Evolutionary conservation across 2,888 invertebrate species (phyloP).

Genomic region (Netelia fuscicornis): DNA sequence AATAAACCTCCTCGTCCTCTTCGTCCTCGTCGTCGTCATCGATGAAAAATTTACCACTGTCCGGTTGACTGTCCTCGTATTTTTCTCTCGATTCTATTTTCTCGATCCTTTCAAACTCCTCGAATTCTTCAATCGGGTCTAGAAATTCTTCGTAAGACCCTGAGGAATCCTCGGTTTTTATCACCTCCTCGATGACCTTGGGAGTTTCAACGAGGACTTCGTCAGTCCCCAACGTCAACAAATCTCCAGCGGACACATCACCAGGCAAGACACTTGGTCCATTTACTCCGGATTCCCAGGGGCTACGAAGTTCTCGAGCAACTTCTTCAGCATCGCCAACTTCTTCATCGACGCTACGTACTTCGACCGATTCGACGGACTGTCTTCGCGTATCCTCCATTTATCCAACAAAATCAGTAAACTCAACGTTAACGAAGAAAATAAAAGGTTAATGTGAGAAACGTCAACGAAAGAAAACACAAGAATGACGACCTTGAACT

Average conservation of each 20-base stretch:
- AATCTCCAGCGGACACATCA: not conserved
- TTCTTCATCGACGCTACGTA: not conserved
- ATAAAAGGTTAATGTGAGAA: conserved; percentile 7
- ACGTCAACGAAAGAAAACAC: conserved; percentile 1
- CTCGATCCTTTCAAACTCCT: conserved; percentile 20
- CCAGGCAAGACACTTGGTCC: not conserved
- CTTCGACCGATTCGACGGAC: conserved; percentile 22
- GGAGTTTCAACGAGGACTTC: not conserved
- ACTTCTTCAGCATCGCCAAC: not conserved
- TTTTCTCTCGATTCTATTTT: conserved; percentile 21
- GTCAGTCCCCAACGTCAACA: not conserved
- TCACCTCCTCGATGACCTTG: not conserved
- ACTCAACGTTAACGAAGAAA: not conserved
- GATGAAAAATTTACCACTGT: conserved; percentile 12
- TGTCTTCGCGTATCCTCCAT: conserved; percentile 24
- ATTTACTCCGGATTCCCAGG: conserved; percentile 1
- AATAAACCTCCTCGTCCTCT: conserved; percentile 53
- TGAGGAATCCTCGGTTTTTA: not conserved
- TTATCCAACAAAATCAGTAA: not conserved
- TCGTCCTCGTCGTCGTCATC: conserved; percentile 41
- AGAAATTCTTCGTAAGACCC: conserved; percentile 20
- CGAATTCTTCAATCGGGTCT: conserved; percentile 18
- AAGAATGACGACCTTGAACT: not conserved
- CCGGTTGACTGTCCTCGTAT: conserved; percentile 21
- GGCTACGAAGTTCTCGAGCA: not conserved